Evolutionary conservation across 2,888 invertebrate genomes (phyloP), one percentile per base, ranked within the genome.

Genomic region (Epinotia bilunana): DNA sequence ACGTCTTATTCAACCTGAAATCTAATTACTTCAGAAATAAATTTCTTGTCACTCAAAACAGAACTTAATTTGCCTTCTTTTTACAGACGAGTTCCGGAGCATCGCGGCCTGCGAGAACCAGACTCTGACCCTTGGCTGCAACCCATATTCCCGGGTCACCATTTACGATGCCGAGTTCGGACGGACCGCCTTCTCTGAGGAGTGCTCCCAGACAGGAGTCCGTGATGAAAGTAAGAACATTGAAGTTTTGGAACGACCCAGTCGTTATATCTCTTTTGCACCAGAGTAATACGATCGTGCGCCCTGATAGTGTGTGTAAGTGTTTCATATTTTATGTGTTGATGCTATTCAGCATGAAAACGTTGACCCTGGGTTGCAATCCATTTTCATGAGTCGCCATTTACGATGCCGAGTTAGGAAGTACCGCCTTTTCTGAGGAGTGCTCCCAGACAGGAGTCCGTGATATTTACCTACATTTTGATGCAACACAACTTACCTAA

Each of bases 161-260:
- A 96, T 99, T 81, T 98, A 97, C 90, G 97, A 98, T 77, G 98
- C 98, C 33, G 95, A 96, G 88, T 99, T 97, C 86, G 99, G 99
- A 1, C 95, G 98, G 78, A 97, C 96, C 0, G 96, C 96, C 76
- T 96, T 96, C 81, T 97, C 98, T 86, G 96, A 96, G 77, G 95
- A 96, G 79, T 98, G 98, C 88, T 96, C 96, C 16, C 97, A 97
- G 83, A 96, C 95, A 83, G 97, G 97, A 58, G 96, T 97, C 49
- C 95, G 95, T 39, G 97, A 98, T 87, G 97, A 97, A 92, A 96
- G 98, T 98, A 91, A 96, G 97, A 9, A 39, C 9, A 39, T 1
- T 39, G 39, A 39, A 9, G 1, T 39, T 39, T 39, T 39, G 39
- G 9, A 39, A 39, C 9, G 39, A 33, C 23, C 2, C 23, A 1